Percentiles rank a stretch among this genome's conserved stretches.
Conservation (phyloP, 2,888 invertebrate species). For the Gisinianus flammeolus region DNA sequence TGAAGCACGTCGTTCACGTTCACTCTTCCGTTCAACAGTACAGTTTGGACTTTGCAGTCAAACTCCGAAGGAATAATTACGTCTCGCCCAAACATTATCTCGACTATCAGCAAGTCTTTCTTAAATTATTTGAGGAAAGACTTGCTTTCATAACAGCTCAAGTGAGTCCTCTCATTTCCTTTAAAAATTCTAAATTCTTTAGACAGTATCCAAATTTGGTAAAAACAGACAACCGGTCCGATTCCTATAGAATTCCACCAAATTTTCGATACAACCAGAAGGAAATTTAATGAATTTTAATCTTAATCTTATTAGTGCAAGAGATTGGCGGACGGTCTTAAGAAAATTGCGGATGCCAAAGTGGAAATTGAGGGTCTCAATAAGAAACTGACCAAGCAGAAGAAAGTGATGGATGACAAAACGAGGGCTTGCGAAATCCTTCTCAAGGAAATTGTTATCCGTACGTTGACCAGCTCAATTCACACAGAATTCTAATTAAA, state of each 20-base stretch:
- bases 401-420: conserved; percentile 80
- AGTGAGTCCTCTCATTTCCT: conserved; percentile 60
- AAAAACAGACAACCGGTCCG: too few relatives aligned
- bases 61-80: conserved; percentile 80
- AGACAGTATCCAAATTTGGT: too few relatives aligned
- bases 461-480: background rate
- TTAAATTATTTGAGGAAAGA: conserved; percentile 77
- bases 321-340: conserved; percentile 72
- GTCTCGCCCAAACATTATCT: conserved; percentile 92
- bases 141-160: conserved; percentile 65
- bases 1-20: conserved; percentile 84
- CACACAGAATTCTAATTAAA: background rate
- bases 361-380: conserved; percentile 80
- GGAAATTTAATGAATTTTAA: background rate
- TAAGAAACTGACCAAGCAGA: conserved; percentile 79
- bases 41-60: conserved; percentile 73
- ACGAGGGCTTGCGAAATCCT: conserved; percentile 80
- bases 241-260: background rate
- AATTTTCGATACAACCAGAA: background rate
- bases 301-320: conserved; percentile 71
- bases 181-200: background rate
- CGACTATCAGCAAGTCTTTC: conserved; percentile 81
- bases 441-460: conserved; percentile 73
- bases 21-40: conserved; percentile 77
- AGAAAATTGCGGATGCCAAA: conserved; percentile 87